Conservation (phyloP, 2,797 vertebrate genomes). For the Sebastes umbrosus region DNA sequence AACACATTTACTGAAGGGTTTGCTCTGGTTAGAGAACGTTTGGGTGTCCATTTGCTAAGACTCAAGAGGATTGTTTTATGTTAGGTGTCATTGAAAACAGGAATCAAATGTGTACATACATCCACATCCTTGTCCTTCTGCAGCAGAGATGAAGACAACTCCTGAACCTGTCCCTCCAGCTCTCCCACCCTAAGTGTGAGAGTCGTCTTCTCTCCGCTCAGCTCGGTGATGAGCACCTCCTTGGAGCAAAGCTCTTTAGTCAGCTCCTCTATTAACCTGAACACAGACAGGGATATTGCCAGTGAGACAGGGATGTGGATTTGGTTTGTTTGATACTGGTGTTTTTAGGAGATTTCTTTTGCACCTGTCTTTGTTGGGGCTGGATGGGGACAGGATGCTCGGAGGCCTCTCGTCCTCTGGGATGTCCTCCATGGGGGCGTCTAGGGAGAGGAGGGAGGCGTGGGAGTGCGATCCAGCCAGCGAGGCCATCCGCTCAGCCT, state of each 20-base stretch:
- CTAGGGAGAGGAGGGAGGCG: slow-evolving; percentile 81
- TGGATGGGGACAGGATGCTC: slow-evolving; percentile 62
- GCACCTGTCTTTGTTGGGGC: slow-evolving; percentile 84
- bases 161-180: slow-evolving; percentile 75
- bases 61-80: rapidly evolving
- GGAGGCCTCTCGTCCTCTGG: slow-evolving; percentile 67
- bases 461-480: slow-evolving; percentile 86
- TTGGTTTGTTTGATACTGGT: not conserved
- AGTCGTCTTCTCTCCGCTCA: slow-evolving; percentile 82
- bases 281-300: not conserved
- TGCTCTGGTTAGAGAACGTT: not conserved
- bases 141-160: slow-evolving; percentile 78
- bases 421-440: slow-evolving; percentile 82
- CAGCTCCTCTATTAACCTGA: slow-evolving; percentile 88
- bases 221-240: slow-evolving; percentile 79
- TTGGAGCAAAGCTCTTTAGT: slow-evolving; percentile 82
- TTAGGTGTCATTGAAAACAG: not conserved
- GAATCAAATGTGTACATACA: slow-evolving; percentile 57
- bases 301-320: not conserved
- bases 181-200: slow-evolving; percentile 72
- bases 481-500: slow-evolving; percentile 83
- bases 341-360: not conserved
- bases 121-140: slow-evolving; percentile 86
- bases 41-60: not conserved
- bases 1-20: not conserved